These are phyloP conservation scores for Brachyhypopomus gauderio DNA, from an alignment of 2,113 vertebrate species.

Conservation along the genomic window DNA sequence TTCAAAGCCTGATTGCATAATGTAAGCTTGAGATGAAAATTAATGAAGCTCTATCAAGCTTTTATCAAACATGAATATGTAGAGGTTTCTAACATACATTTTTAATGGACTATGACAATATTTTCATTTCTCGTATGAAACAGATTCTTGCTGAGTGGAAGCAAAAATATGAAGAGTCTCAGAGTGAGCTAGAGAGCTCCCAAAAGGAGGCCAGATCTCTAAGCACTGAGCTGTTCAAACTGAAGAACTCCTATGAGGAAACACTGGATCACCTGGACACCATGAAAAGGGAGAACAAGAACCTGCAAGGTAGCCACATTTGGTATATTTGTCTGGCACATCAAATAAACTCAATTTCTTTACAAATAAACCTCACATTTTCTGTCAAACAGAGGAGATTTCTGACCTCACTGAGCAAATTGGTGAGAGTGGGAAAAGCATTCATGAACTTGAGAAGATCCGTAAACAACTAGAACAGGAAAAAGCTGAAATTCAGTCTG, in stretches of 20 bases:
- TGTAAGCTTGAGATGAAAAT: too few relatives aligned
- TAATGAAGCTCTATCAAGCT: too few relatives aligned
- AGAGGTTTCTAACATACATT: too few relatives aligned
- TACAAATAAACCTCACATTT: neutral
- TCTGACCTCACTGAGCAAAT: slow-evolving; percentile 77
- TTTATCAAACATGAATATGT: too few relatives aligned
- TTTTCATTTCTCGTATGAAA: neutral
- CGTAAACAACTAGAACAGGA: slow-evolving; percentile 74
- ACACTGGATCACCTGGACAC: slow-evolving; percentile 66
- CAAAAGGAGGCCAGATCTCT: slow-evolving; percentile 65
- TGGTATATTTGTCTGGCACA: neutral
- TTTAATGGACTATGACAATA: too few relatives aligned
- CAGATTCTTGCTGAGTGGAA: slow-evolving; percentile 70
- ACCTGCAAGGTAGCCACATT: slow-evolving; percentile 70
- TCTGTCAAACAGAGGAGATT: slow-evolving; percentile 69
- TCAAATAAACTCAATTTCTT: too few relatives aligned
- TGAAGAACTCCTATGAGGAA: slow-evolving; percentile 70
- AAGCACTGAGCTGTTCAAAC: slow-evolving; percentile 70
- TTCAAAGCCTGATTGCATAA: too few relatives aligned
- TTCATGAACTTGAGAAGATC: slow-evolving; percentile 75
- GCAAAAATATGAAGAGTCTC: slow-evolving; percentile 69
- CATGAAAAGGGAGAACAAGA: slow-evolving; percentile 76
- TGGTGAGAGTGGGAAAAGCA: slow-evolving; percentile 71
- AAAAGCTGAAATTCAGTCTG: slow-evolving; percentile 74
- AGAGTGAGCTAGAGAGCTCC: slow-evolving; percentile 65